A percentile compares a stretch with the other conserved stretches of the same genome.
These are phyloP conservation scores for Botia kubotai DNA, from an alignment of 2,797 vertebrate genomes.

Conservation along the genomic window DNA sequence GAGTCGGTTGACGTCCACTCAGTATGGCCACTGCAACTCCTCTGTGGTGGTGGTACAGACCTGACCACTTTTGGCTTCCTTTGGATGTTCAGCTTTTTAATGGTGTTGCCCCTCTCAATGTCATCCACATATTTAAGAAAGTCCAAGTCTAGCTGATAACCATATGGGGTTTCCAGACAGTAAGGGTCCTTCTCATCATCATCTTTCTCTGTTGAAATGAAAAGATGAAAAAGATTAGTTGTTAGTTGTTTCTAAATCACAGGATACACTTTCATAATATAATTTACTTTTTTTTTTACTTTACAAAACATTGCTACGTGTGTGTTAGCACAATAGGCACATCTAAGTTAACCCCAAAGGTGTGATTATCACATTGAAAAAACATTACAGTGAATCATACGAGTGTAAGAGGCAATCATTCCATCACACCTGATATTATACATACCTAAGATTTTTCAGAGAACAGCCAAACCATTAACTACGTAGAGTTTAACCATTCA, in stretches of 20 bases:
- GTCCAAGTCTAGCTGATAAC: constrained; percentile 96
- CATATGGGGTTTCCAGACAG: constrained; percentile 97
- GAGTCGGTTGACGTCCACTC: constrained; percentile 94
- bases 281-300: too few relatives aligned
- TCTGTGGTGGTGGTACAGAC: constrained; percentile 63
- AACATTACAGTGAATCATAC: constrained; percentile 22
- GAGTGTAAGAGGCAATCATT: neutral
- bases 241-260: too few relatives aligned
- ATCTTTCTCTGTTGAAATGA: constrained; percentile 68
- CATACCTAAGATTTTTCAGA: neutral
- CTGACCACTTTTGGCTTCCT: constrained; percentile 83
- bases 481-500: neutral
- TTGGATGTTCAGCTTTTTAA: constrained; percentile 92
- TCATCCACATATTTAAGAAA: constrained; percentile 99
- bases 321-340: too few relatives aligned
- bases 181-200: constrained; percentile 86
- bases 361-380: constrained; percentile 32
- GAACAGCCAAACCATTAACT: neutral
- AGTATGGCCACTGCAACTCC: constrained; percentile 71
- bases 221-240: neutral
- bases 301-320: too few relatives aligned
- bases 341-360: too few relatives aligned
- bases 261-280: too few relatives aligned
- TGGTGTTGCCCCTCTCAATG: constrained; percentile 95
- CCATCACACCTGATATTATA: too few relatives aligned